phyloP scores from a whole-genome alignment of 2,113 vertebrate species.

The Epinephelus lanceolatus region DNA sequence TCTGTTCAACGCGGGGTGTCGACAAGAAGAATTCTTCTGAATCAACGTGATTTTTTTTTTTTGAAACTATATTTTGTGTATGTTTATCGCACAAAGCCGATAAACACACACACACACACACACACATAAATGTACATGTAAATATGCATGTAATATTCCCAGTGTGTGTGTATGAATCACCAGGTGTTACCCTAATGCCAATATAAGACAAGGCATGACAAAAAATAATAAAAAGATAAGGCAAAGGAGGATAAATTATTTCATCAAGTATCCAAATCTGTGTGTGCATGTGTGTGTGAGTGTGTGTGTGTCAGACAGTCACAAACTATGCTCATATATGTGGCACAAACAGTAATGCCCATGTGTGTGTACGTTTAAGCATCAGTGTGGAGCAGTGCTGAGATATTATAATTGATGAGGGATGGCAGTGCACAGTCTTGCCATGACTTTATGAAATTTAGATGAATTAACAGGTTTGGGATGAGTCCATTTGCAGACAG shows the following conservation, averaged over 20 bases:
- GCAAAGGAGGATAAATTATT: neutral
- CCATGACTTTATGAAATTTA: slow-evolving; percentile 77
- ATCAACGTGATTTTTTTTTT: neutral
- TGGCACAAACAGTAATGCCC: neutral
- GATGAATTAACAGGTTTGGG: slow-evolving; percentile 79
- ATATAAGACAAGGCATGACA: neutral
- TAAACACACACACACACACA: neutral
- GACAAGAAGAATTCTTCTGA: neutral
- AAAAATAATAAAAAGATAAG: neutral
- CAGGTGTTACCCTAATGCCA: neutral
- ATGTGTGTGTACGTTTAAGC: slow-evolving; percentile 24
- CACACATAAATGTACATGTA: neutral
- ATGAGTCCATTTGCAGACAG: slow-evolving; percentile 77
- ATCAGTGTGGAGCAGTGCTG: slow-evolving; percentile 26
- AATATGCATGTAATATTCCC: neutral
- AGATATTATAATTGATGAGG: slow-evolving; percentile 65
- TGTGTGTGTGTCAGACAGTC: slow-evolving; percentile 7
- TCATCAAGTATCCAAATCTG: slow-evolving; percentile 4
- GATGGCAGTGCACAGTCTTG: slow-evolving; percentile 64
- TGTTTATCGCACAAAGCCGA: neutral
- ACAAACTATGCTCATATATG: neutral
- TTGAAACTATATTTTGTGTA: neutral
- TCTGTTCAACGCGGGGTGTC: neutral
- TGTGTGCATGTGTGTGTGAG: slow-evolving; percentile 17
- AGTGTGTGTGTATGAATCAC: neutral